These are phyloP conservation scores for Thermophis baileyi DNA, from an alignment of 2,113 vertebrate species.

Conservation along the genomic window DNA sequence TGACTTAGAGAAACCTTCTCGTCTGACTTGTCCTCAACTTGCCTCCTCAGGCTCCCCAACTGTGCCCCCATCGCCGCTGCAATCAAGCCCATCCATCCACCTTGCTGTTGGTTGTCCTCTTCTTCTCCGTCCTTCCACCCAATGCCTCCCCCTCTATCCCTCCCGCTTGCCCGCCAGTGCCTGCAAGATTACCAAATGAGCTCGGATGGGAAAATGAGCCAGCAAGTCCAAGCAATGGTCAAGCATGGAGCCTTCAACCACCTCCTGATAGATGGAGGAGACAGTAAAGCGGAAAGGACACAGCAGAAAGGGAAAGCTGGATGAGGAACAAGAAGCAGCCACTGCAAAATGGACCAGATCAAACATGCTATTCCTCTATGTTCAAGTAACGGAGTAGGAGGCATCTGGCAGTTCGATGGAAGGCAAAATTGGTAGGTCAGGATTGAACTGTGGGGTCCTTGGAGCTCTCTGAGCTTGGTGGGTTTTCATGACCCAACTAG, in stretches of 20 bases:
- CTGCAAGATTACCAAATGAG: neutral
- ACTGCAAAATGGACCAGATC: neutral
- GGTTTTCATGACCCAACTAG: too few species aligned
- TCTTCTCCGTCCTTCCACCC: neutral
- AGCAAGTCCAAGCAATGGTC: conserved; percentile 11
- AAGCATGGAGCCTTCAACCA: neutral
- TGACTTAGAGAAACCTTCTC: neutral
- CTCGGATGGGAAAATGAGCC: neutral
- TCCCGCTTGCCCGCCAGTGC: neutral
- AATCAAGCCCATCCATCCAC: neutral
- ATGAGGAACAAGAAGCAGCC: neutral
- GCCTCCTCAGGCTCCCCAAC: neutral
- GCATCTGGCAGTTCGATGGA: neutral
- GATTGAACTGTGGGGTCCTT: neutral
- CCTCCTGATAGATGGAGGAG: neutral
- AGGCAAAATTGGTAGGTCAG: neutral
- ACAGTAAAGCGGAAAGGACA: neutral
- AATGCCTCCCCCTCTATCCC: neutral
- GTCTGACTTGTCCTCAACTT: neutral
- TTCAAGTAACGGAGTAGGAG: neutral
- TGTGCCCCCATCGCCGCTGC: neutral
- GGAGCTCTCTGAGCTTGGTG: neutral
- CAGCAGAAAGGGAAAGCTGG: neutral
- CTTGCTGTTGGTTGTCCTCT: neutral
- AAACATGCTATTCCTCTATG: neutral